Evolutionary conservation across 2,888 invertebrate genomes (phyloP).

Genomic region (Drosophila cyrtoloma): DNA sequence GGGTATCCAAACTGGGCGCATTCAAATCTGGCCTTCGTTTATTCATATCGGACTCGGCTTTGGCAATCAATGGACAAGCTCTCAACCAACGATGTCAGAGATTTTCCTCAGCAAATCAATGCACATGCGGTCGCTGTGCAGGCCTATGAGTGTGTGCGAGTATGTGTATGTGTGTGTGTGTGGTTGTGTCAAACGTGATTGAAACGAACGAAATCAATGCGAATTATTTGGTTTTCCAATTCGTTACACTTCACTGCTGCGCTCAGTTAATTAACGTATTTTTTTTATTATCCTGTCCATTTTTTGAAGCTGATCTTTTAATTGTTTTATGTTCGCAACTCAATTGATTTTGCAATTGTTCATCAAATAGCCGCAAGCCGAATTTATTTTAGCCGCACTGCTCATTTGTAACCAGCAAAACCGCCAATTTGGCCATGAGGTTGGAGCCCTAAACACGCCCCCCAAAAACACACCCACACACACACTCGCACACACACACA

Average conservation of each 20-base stretch:
- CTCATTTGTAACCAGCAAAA: slow-evolving; percentile 74
- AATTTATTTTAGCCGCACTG: slow-evolving; percentile 72
- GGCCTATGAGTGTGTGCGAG: slow-evolving; percentile 8
- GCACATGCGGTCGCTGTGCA: slow-evolving; percentile 64
- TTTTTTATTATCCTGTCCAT: slow-evolving; percentile 3
- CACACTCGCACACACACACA: neutral
- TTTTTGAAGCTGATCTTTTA: slow-evolving; percentile 38
- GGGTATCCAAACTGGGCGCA: slow-evolving; percentile 34
- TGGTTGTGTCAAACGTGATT: slow-evolving; percentile 56
- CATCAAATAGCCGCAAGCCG: slow-evolving; percentile 70
- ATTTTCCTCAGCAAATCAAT: slow-evolving; percentile 72
- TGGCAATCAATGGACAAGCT: slow-evolving; percentile 76
- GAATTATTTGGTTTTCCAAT: slow-evolving; percentile 82
- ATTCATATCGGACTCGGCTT: slow-evolving; percentile 76
- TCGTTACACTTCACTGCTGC: slow-evolving; percentile 72
- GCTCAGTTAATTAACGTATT: slow-evolving; percentile 73
- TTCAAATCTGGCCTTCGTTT: slow-evolving; percentile 63
- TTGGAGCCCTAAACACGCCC: slow-evolving; percentile 43
- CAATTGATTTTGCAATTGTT: slow-evolving; percentile 61
- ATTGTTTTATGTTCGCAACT: slow-evolving; percentile 62
- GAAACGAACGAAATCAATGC: slow-evolving; percentile 76
- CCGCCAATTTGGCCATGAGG: slow-evolving; percentile 73
- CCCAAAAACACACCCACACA: slow-evolving; percentile 32
- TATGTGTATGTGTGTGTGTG: slow-evolving; percentile 5
- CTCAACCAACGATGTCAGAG: slow-evolving; percentile 53